Base-by-base conservation (phyloP, 92 coral and sea anemone genomes). In the Epizoanthus stellaris region DNA sequence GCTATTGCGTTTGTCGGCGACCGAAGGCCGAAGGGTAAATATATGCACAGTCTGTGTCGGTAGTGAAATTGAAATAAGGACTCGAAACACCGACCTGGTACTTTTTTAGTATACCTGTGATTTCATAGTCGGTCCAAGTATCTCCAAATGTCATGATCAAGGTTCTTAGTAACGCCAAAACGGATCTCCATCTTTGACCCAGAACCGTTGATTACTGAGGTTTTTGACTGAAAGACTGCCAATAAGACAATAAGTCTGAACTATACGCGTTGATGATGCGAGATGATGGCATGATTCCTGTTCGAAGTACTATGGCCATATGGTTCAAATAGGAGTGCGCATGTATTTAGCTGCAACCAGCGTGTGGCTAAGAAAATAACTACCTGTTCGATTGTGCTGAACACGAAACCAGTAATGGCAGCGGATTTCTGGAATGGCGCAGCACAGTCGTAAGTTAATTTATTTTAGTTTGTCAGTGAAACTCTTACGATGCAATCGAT, bases 381-480 rank as follows among this genome's bases (percentile, higher is more conserved):
- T 77, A 63, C 70, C 60, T 15, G 38, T 4, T 70, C 40, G 23
- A 4, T n/a, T 19, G 54, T 23, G 64, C 67, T 79, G 72, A 20
- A 53, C 38, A 58, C 72, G 20, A 63, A 25, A 79, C 52, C 83
- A 23, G 82, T 19, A 20, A 89, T 75, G 49, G 91, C 93, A 93
- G 85, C 98, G 40, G 92, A 85, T 60, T 94, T 94, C 81, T 94
- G 98, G 98, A 95, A 86, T 15, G 87, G 87, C 57, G 84, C 91
- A 30, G 70, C 93, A 59, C 90, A 90, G 76, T 90, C 95, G 98
- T 94, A 92, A 94, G 98, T 94, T 59, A 6, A 19, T 6, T 16
- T 70, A 16, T 3, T 53, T 30, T 30, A 6, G 25, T 30, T 70
- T 4, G 67, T 62, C 47, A 21, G 72, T 49, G 43, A 43, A 61